Evolutionary conservation across 92 coral and sea anemone species (phyloP).

Genomic region (Plumapathes pennacea): DNA sequence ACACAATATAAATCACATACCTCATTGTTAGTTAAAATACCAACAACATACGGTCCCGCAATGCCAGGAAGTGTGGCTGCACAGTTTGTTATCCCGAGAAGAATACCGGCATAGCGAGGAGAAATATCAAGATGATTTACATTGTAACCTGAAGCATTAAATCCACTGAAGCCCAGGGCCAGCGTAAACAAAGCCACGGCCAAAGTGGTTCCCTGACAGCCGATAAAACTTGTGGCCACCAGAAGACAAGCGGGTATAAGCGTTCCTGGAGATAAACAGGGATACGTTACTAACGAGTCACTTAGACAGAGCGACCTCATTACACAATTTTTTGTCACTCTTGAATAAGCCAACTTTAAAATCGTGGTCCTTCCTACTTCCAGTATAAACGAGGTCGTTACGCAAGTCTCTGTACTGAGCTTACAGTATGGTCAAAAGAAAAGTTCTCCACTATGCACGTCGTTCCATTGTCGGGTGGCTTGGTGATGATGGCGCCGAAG

Average conservation of each 20-base stretch:
- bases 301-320: no score
- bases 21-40: conserved; percentile 73
- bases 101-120: conserved; percentile 92
- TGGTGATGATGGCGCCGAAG: no score
- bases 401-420: no score
- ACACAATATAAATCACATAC: conserved; percentile 35
- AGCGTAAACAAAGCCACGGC: conserved; percentile 77
- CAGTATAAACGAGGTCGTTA: no score
- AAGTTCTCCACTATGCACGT: no score
- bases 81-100: conserved; percentile 86
- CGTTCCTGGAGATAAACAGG: conserved; percentile 52
- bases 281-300: not conserved
- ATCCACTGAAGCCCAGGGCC: conserved; percentile 64
- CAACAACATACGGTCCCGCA: conserved; percentile 77
- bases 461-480: no score
- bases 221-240: conserved; percentile 85
- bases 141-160: conserved; percentile 49
- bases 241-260: conserved; percentile 76
- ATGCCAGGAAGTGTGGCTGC: conserved; percentile 87
- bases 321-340: no score
- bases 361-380: no score
- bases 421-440: no score
- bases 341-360: no score
- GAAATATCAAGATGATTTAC: conserved; percentile 91
- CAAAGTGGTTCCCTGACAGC: conserved; percentile 65